Evolutionary conservation across 2,888 invertebrate genomes (phyloP), one percentile per base, ranked within the genome.

Genomic region (Candidula unifasciata): DNA sequence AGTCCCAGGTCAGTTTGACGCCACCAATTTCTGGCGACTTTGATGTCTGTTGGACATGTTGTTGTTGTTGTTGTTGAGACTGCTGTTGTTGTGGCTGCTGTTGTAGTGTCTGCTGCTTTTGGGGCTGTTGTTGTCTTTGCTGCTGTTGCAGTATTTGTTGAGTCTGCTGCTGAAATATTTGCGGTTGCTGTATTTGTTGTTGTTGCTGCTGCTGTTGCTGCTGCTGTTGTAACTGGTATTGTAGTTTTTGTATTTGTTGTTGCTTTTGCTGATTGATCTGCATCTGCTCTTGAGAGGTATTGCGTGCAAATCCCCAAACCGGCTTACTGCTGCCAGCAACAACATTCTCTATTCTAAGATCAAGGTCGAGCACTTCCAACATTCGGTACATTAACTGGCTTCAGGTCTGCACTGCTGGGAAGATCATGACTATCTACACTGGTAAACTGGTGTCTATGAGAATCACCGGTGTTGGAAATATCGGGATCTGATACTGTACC

Each of bases 1-100:
- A 91, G 80, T 92, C 91, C 92, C 92, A 92, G 81, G 66, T 87
- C 52, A 88, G 64, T 60, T 85, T 83, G 71, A 88, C 73, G 44
- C 88, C 88, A 10, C 88, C 87, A 0, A 88, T 54, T n/a, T 79
- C 66, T 52, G 80, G 85, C 66, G 82, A 83, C 21, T 69, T 52
- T 21, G 37, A 24, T 57, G 71, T 71, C 54, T 77, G 78, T 16
- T 44, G 76, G 3, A 57, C 27, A 0, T 33, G 3, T 2, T 21
- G 52, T 21, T 44, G 68, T 16, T 69, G 37, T 2, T 66, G 37
- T 8, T 27, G 24, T 6, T 16, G 30, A 21, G 5, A n/a, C 24
- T 35, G 37, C 44, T 44, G 77, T 44, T 74, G 57, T 18, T 82
- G 68, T 37, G 78, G 83, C 71, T 83, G 84, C 21, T 69, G 64